A percentile compares a stretch with the other conserved stretches of the same genome.
Conservation (phyloP, 2,888 invertebrate species). For the Cryptophagus acutangulus region DNA sequence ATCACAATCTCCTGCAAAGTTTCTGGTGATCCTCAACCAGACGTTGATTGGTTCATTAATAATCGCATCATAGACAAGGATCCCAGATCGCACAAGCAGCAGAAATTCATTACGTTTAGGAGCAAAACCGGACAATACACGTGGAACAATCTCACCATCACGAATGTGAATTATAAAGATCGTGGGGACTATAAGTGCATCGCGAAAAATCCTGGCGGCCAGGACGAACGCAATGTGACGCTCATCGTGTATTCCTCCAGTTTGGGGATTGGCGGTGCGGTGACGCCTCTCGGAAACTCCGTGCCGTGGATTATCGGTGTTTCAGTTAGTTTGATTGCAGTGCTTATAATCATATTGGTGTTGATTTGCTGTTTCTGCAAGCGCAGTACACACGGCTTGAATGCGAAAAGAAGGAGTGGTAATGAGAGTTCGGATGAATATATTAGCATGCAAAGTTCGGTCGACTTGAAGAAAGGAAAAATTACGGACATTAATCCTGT, state of each 20-base stretch:
- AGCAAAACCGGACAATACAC: constrained; percentile 32
- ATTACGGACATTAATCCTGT: constrained; percentile 81
- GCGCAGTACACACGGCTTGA: constrained; percentile 29
- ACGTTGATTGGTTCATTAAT: constrained; percentile 69
- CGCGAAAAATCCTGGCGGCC: constrained; percentile 77
- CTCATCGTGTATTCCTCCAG: constrained; percentile 46
- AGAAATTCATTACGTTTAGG: constrained; percentile 47
- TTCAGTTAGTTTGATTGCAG: constrained; percentile 46
- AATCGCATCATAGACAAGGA: constrained; percentile 57
- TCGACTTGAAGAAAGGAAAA: constrained; percentile 80
- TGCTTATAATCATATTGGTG: constrained; percentile 51
- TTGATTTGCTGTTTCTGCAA: constrained; percentile 44
- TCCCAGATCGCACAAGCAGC: constrained; percentile 44
- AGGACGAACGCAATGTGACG: constrained; percentile 69
- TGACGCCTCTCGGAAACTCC: constrained; percentile 36
- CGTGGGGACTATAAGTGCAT: constrained; percentile 61
- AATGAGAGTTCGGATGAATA: constrained; percentile 45
- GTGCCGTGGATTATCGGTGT: constrained; percentile 50
- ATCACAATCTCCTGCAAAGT: constrained; percentile 69
- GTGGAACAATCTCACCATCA: constrained; percentile 59
- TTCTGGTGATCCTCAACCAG: constrained; percentile 61
- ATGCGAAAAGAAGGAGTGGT: constrained; percentile 36
- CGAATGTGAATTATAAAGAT: constrained; percentile 49
- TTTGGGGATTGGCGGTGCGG: constrained; percentile 31
- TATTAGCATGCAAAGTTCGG: constrained; percentile 67